Evolutionary conservation across 2,113 vertebrate genomes (phyloP).

Genomic region (Dicrurus megarhynchus): DNA sequence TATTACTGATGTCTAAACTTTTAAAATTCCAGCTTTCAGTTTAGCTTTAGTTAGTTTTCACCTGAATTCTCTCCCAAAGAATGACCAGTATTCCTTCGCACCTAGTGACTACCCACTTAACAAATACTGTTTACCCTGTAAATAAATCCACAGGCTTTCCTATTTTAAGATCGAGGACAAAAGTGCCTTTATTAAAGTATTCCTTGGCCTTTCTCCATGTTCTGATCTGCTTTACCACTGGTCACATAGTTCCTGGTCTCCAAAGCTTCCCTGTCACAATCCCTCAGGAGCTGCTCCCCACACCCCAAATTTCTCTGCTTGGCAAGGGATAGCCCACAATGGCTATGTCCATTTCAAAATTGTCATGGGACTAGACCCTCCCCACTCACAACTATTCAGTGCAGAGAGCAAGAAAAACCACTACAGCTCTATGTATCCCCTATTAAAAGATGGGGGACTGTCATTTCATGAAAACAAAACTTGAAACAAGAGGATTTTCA

Average conservation of each 20-base stretch:
- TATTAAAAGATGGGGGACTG: accelerated
- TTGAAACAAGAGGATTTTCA: neutral
- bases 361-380: neutral
- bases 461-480: neutral
- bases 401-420: neutral
- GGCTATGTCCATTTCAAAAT: neutral
- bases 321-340: neutral
- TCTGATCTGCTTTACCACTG: neutral
- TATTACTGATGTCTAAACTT: neutral
- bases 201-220: slow-evolving; percentile 6
- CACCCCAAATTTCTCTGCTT: neutral
- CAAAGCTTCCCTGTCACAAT: neutral
- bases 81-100: neutral
- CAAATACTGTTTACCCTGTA: neutral
- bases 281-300: neutral
- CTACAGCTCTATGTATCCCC: neutral
- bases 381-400: neutral
- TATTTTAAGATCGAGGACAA: slow-evolving; percentile 16
- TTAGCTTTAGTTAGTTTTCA: neutral
- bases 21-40: neutral
- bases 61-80: neutral
- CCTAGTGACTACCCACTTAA: neutral
- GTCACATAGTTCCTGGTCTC: neutral
- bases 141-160: slow-evolving; percentile 30
- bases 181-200: slow-evolving; percentile 20